Conservation (phyloP, 1,140 invertebrate species). For the Drosophila kikkawai region DNA sequence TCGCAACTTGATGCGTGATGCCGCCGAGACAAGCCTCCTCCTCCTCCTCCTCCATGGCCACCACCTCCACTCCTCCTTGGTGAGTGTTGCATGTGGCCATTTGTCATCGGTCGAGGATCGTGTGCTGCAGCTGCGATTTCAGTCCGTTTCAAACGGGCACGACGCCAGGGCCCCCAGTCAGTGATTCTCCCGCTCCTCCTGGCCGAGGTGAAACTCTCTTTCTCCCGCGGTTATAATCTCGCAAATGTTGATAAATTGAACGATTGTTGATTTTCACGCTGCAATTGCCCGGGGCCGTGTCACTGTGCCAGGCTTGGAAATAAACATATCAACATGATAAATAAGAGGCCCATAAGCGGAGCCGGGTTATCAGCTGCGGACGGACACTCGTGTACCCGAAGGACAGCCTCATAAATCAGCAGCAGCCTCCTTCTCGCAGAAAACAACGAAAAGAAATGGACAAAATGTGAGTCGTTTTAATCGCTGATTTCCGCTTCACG, state of each 20-base stretch:
- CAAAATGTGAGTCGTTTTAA: slow-evolving; percentile 66
- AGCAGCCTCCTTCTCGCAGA: slow-evolving; percentile 6
- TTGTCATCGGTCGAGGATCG: slow-evolving; percentile 73
- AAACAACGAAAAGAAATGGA: slow-evolving; percentile 20
- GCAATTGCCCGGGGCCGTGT: slow-evolving; percentile 60
- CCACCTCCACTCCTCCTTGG: slow-evolving; percentile 46
- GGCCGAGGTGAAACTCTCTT: slow-evolving; percentile 27
- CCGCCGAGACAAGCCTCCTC: slow-evolving; percentile 38
- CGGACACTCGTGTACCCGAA: slow-evolving; percentile 57
- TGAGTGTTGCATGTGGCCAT: slow-evolving; percentile 71
- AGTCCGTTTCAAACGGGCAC: slow-evolving; percentile 34
- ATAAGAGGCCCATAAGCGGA: slow-evolving; percentile 66
- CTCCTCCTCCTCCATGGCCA: slow-evolving; percentile 17
- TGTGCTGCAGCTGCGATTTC: slow-evolving; percentile 68
- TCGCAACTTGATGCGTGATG: slow-evolving; percentile 74
- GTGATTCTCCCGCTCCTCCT: background rate
- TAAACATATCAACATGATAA: slow-evolving; percentile 80
- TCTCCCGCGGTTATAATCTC: slow-evolving; percentile 37
- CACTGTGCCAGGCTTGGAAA: slow-evolving; percentile 64
- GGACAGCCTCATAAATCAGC: slow-evolving; percentile 79
- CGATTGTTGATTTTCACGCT: slow-evolving; percentile 70
- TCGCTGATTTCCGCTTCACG: slow-evolving; percentile 77
- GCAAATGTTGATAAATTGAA: slow-evolving; percentile 76
- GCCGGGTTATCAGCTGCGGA: slow-evolving; percentile 54
- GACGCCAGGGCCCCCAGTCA: slow-evolving; percentile 19